Conservation (phyloP, 2,113 vertebrate species). For the Perca schrenkii region DNA sequence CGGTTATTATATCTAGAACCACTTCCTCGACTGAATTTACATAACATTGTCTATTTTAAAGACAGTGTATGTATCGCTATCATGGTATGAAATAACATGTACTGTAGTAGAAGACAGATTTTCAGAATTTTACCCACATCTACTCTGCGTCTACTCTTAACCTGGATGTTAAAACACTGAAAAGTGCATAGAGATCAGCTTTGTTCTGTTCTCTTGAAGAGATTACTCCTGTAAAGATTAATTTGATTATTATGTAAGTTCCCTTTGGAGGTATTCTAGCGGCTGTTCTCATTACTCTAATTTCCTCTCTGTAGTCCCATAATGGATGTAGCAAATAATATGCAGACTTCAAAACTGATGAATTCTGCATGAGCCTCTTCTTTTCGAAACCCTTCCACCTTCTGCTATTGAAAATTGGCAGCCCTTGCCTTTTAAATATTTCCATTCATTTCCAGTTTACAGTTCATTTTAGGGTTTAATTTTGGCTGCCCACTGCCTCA, state of each 20-base stretch:
- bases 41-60: neutral
- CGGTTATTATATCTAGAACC: neutral
- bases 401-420: conserved; percentile 38
- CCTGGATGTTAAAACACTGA: neutral
- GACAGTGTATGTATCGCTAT: neutral
- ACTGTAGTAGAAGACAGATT: neutral
- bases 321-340: conserved; percentile 54
- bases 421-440: conserved; percentile 26
- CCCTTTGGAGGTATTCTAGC: conserved; percentile 36
- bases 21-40: neutral
- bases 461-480: conserved; percentile 41
- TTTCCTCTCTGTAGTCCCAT: conserved; percentile 45
- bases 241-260: conserved; percentile 63
- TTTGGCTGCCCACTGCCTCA: conserved; percentile 36
- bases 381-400: conserved; percentile 20
- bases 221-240: conserved; percentile 34
- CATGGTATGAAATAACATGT: neutral
- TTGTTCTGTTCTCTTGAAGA: conserved; percentile 31
- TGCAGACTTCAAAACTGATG: conserved; percentile 45
- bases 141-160: neutral
- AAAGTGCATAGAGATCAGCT: neutral
- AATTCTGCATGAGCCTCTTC: conserved; percentile 39
- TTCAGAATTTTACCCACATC: neutral
- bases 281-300: conserved; percentile 50
- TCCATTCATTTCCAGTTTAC: conserved; percentile 54